Evolutionary conservation across 2,113 vertebrate genomes (phyloP), one percentile per base, ranked within the genome.

Genomic region (Hippocampus mohnikei): DNA sequence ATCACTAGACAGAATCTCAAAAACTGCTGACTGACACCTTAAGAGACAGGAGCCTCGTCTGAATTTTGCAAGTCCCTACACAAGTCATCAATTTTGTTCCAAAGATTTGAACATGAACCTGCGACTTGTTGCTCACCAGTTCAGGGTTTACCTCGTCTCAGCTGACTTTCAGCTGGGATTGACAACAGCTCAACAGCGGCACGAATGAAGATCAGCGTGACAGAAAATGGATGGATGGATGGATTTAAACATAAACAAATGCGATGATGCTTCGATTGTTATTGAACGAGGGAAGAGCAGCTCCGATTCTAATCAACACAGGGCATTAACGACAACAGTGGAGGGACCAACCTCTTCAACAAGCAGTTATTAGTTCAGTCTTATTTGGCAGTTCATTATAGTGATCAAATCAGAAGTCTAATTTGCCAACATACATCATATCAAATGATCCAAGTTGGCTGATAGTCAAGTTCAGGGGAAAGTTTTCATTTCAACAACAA

Each of bases 211-310:
- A 25, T 59, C 23, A 59, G 15, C 16, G 25, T 1, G 8, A 15
- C 13, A 59, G 5, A 59, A 59, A 59, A 59, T n/a, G n/a, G n/a
- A 33, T 18, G 13, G 13, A 59, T 25, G 21, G 52, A 55, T 58
- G 27, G 48, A 27, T 72, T 65, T 66, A 41, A 10, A 53, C 67
- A 63, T n/a, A 21, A 67, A 70, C 53, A 48, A 69, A 29, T 21
- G 50, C 18, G 8, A 52, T 48, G 66, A 48, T 63, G 18, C 68
- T 77, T 71, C 52, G n/a, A 44, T 42, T 23, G 12, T 25, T 41
- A 53, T 3, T 72, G 55, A 67, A 66, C 66, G 67, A 70, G 53
- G 56, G 25, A 56, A 50, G 25, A 81, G 69, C 23, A 77, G 61
- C 53, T 13, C 20, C 69, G 11, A 58, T 62, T 63, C 21, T 42